Percentiles rank a stretch among this genome's conserved stretches.
These are phyloP conservation scores for Lanistes nyassanus DNA, from an alignment of 1,140 invertebrate genomes.

Conservation along the genomic window DNA sequence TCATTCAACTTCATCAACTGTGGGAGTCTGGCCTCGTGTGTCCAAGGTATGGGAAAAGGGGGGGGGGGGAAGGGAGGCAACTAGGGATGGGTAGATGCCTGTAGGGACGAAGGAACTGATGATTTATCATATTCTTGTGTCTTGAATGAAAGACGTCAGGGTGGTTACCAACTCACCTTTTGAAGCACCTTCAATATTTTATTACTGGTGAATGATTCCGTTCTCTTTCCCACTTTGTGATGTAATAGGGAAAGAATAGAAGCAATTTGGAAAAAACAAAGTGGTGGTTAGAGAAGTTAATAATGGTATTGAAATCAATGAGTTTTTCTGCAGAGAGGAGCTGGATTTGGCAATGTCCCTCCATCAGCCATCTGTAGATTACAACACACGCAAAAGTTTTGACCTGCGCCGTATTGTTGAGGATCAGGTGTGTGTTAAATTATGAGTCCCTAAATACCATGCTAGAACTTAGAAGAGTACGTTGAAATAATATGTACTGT, in stretches of 20 bases:
- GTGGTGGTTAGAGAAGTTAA: background rate
- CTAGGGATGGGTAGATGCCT: no score
- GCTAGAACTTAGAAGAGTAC: background rate
- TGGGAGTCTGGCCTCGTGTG: no score
- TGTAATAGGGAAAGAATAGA: background rate
- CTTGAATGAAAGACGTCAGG: no score
- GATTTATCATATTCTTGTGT: no score
- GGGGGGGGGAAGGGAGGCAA: no score
- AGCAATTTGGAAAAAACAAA: background rate
- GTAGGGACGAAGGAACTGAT: no score
- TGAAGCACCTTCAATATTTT: background rate
- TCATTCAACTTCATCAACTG: no score
- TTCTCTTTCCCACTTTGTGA: background rate
- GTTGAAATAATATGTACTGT: background rate
- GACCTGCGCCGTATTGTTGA: constrained; percentile 63
- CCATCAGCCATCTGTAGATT: constrained; percentile 54
- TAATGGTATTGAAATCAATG: constrained; percentile 11
- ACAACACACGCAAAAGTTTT: constrained; percentile 58
- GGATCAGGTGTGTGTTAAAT: constrained; percentile 56
- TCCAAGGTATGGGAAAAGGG: no score
- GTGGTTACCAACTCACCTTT: no score
- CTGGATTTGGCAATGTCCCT: constrained; percentile 56
- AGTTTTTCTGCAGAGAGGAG: constrained; percentile 55
- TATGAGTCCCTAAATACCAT: background rate
- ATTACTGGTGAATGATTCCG: background rate